These are phyloP conservation scores for Sapayoa aenigma DNA, from an alignment of 2,113 vertebrate species.

Conservation along the genomic window DNA sequence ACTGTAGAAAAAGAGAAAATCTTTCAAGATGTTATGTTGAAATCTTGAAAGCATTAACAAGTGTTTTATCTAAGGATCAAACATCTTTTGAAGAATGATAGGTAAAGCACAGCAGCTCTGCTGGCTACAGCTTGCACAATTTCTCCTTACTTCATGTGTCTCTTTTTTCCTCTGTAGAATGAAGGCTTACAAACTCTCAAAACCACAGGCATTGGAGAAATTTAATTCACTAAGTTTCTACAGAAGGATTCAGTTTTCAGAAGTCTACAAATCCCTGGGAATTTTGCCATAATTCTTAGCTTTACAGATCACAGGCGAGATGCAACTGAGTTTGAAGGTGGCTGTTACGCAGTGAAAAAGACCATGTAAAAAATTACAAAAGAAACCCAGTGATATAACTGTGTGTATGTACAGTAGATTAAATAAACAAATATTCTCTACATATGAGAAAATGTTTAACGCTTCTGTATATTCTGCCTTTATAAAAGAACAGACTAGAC, in stretches of 20 bases:
- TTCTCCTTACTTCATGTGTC: neutral
- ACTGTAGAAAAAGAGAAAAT: conserved; percentile 21
- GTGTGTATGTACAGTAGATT: neutral
- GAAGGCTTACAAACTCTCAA: neutral
- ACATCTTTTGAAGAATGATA: conserved; percentile 58
- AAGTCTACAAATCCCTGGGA: neutral
- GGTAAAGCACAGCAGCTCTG: conserved; percentile 32
- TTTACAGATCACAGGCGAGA: neutral
- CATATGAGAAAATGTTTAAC: neutral
- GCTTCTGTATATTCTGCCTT: neutral
- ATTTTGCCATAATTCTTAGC: neutral
- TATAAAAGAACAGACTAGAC: neutral
- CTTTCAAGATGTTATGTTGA: conserved; percentile 61
- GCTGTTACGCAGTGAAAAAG: neutral
- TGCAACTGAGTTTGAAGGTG: neutral
- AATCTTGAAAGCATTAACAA: conserved; percentile 73
- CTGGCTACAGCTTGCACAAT: conserved; percentile 2
- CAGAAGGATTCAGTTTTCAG: neutral
- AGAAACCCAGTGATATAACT: neutral
- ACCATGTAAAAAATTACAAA: neutral
- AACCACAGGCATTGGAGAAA: neutral
- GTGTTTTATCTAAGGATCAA: conserved; percentile 73
- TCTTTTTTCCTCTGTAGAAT: neutral
- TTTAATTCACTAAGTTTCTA: conserved; percentile 4
- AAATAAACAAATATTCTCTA: neutral